Conservation (phyloP, 2,113 vertebrate species). For the Aramus guarauna region DNA sequence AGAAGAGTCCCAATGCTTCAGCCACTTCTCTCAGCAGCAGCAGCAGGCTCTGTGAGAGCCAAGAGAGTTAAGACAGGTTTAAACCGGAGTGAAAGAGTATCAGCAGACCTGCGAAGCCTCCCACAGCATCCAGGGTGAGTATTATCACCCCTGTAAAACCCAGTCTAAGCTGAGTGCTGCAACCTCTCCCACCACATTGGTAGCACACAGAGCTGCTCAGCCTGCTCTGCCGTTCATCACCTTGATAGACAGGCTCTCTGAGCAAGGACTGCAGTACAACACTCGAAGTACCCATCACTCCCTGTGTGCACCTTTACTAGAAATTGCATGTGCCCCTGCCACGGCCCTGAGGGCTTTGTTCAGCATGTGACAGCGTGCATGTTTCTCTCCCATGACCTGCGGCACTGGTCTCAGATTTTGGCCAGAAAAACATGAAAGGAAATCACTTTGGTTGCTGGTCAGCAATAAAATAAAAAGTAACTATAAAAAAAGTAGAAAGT, state of each 20-base stretch:
- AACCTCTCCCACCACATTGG: neutral
- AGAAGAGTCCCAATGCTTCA: neutral
- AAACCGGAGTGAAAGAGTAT: neutral
- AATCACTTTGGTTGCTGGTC: neutral
- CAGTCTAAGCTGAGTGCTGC: fast-evolving
- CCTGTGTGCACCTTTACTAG: neutral
- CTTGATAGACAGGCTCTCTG: too few species aligned
- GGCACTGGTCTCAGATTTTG: fast-evolving
- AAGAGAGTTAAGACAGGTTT: neutral
- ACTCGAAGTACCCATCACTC: neutral
- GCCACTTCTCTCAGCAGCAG: neutral
- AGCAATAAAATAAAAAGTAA: neutral
- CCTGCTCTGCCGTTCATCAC: neutral
- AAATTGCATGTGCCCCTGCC: fast-evolving
- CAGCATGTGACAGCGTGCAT: fast-evolving
- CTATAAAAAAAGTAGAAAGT: neutral
- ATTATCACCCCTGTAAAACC: fast-evolving
- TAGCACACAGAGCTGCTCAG: neutral
- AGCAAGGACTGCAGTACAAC: neutral
- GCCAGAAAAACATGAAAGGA: neutral
- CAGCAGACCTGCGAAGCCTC: neutral
- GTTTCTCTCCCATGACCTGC: fast-evolving
- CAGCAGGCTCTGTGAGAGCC: neutral
- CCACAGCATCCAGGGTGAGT: neutral
- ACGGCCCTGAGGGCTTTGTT: neutral